Evolutionary conservation across 1,140 invertebrate genomes (phyloP).

Genomic region (Leptinotarsa undecemlineata): DNA sequence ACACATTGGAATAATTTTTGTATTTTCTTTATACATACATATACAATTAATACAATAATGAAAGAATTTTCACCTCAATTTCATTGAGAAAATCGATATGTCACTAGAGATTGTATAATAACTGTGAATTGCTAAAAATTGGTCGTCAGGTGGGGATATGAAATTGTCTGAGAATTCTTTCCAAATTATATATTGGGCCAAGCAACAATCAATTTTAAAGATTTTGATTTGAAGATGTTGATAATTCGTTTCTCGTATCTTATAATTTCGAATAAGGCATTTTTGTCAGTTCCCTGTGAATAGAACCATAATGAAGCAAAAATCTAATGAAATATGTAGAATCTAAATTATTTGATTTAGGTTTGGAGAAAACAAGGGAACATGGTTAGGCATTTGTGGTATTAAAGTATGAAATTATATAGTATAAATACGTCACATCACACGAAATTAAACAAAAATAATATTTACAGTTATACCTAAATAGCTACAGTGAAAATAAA

Average conservation of each 20-base stretch:
- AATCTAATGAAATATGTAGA: too few relatives aligned
- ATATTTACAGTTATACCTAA: conserved; percentile 29
- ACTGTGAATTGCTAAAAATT: not conserved
- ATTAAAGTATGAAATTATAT: conserved; percentile 23
- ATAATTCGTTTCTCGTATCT: conserved; percentile 4
- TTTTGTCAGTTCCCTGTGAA: conserved; percentile 12
- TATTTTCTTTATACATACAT: conserved; percentile 31
- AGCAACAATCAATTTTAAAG: conserved; percentile 26
- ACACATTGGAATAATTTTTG: not conserved
- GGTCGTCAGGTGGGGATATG: not conserved
- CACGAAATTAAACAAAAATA: conserved; percentile 26
- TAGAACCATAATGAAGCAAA: not conserved
- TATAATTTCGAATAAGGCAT: conserved; percentile 22
- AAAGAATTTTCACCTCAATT: not conserved
- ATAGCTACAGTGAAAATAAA: not conserved
- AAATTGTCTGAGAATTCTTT: conserved; percentile 7
- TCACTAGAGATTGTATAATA: conserved; percentile 3
- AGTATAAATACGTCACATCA: conserved; percentile 34
- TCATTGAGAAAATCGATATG: not conserved
- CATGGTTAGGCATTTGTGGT: conserved; percentile 31
- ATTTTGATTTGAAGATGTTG: conserved; percentile 10
- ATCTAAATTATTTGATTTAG: too few relatives aligned
- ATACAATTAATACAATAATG: conserved; percentile 25
- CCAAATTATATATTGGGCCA: conserved; percentile 16
- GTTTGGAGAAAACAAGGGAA: conserved; percentile 12